phyloP scores from a whole-genome alignment of 2,113 vertebrate species.

The Urocolius indicus region DNA sequence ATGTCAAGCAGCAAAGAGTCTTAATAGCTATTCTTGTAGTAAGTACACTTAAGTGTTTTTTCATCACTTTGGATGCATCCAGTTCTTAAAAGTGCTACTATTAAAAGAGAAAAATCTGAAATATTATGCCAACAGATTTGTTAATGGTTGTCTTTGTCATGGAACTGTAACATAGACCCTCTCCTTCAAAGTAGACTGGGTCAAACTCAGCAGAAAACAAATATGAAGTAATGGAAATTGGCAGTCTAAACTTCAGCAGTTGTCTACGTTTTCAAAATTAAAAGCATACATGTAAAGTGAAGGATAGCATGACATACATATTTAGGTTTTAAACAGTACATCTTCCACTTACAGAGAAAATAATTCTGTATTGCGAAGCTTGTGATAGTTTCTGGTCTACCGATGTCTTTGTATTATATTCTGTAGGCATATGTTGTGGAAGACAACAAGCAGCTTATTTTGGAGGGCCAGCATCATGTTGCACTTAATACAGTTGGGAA shows the following conservation, averaged over 20 bases:
- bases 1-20: not conserved
- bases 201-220: not conserved
- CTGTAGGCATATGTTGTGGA: constrained; percentile 92
- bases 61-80: not conserved
- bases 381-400: not conserved
- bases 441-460: constrained; percentile 94
- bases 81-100: not conserved
- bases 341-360: not conserved
- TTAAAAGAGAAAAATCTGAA: not conserved
- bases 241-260: not conserved
- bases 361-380: not conserved
- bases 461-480: constrained; percentile 97
- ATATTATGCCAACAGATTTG: not conserved
- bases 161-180: not conserved
- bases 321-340: not conserved
- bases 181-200: not conserved
- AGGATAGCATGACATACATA: too few species aligned
- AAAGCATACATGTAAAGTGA: not conserved
- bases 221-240: not conserved
- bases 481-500: constrained; percentile 87
- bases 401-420: constrained; percentile 34
- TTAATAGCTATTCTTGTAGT: not conserved
- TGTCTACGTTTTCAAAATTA: not conserved
- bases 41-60: not conserved
- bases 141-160: not conserved